Base-by-base conservation (phyloP, 2,797 vertebrate genomes). In the Chiloscyllium punctatum region DNA sequence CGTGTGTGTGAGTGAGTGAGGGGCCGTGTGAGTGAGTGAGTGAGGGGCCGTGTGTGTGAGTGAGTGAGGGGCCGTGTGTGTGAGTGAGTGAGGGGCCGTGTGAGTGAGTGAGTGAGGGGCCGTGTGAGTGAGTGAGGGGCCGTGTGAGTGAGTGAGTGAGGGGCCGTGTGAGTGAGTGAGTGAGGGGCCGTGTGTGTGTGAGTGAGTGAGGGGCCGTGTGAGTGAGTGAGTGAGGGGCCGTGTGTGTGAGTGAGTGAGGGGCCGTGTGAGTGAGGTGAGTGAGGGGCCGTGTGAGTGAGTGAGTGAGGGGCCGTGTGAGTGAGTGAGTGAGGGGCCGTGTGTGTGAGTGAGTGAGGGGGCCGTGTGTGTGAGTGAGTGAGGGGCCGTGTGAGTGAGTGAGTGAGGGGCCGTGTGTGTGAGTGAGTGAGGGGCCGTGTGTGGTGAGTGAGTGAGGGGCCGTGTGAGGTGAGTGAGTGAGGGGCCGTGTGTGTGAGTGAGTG, bases 281-380 rank as follows among this genome's bases (percentile, higher is more conserved):
- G 48, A 2, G n/a, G 16, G 94, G 25, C 15, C 53, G 23, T 23
- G 42, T 53, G 94, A 16, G 94, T 16, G 94, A 53, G 94, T 68
- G 94, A 51, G 9, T 53, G 94, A 15, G 94, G 57, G 94, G 66
- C 94, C 68, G 94, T 53, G 94, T 90, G 87, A 18, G 87, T 9
- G 27, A 9, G 87, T 18, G 87, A 9, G 87, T 18, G 87, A 9
- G 87, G 18, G 9, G 8, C 87, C 6, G 94, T 1, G 94, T 68
- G 94, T 1, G 88, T 3, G 88, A 23, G n/a, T n/a, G n/a, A n/a
- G n/a, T n/a, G 88, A 25, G n/a, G n/a, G n/a, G n/a, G n/a, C n/a
- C n/a, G 94, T 7, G 94, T 4, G 6, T 25, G 94, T 57, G 94
- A 1, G 68, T 5, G 94, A 21, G 48, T 66, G 88, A 7, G 88